Evolutionary conservation across 2,888 invertebrate species (phyloP), one percentile per base, ranked within the genome.

Genomic region (Dynastes hyllus): DNA sequence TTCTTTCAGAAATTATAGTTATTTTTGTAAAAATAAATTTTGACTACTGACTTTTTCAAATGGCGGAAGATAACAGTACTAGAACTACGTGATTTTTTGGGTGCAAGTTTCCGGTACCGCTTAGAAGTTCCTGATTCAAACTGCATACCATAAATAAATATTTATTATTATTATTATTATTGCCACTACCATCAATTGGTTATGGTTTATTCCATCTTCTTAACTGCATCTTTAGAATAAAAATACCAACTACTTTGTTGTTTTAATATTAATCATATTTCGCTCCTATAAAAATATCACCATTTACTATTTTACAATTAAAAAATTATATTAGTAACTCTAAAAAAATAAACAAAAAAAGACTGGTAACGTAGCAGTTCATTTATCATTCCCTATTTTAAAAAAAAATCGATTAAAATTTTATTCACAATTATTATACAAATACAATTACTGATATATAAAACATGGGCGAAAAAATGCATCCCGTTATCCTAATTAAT

Each of bases 171-270:
- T 45, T 45, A 45, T 37, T 37, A 37, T 63, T 63, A 61, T 32
- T 45, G 2, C 11, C 11, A 45, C 11, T 45, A 45, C 8, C 45
- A 45, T 45, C 45, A 8, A 45, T 45, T 45, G 2, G 11, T 45
- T 45, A 11, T 45, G 2, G 45, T 45, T 8, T 45, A 45, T 8
- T 8, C 45, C 8, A 45, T 45, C 45, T 58, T 13, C 16, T 2
- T 69, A 73, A 73, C 73, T 73, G 73, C 73, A 73, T 61, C 73
- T 73, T 73, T 73, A 73, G 58, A 73, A 73, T 58, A 73, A 73
- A 58, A 73, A 37, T 22, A 73, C 22, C 16, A 51, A 69, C 29
- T 27, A 69, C 29, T 69, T 27, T 11, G 11, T 67, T 67, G 55
- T 58, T 70, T 32, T 53, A 70, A 70, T 53, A 55, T 53, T 70